A percentile compares a stretch with the other conserved stretches of the same genome.
Evolutionary conservation across 2,797 vertebrate genomes (phyloP).

Genomic region (Huso huso): DNA sequence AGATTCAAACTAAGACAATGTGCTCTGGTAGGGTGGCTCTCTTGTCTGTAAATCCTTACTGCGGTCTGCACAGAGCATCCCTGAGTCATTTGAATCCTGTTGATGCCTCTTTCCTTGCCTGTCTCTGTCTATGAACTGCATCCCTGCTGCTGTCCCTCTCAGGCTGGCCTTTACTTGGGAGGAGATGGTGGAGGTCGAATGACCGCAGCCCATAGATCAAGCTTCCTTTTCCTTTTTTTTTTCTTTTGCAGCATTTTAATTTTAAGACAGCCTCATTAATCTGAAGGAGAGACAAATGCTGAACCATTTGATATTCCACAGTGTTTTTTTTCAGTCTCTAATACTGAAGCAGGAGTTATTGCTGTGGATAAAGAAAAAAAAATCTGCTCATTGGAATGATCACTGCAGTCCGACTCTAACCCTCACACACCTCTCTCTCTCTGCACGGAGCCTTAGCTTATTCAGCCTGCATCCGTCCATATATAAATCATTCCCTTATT

Average conservation of each 20-base stretch:
- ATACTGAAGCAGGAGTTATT: conserved; percentile 62
- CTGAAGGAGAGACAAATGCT: conserved; percentile 64
- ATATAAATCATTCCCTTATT: conserved; percentile 97
- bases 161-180: conserved; percentile 43
- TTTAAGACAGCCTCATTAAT: conserved; percentile 68
- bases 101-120: conserved; percentile 51
- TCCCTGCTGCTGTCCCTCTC: conserved; percentile 37
- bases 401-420: conserved; percentile 55
- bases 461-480: conserved; percentile 79
- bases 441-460: conserved; percentile 78
- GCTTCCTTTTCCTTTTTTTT: conserved; percentile 34
- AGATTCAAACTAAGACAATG: neutral
- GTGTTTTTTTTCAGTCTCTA: conserved; percentile 42
- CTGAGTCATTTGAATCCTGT: conserved; percentile 41
- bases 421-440: conserved; percentile 43
- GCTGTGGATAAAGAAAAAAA: conserved; percentile 43
- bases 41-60: conserved; percentile 37
- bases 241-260: conserved; percentile 53
- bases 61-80: conserved; percentile 34
- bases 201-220: conserved; percentile 50
- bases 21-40: conserved; percentile 47
- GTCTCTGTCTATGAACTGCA: conserved; percentile 30
- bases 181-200: conserved; percentile 45
- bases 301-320: conserved; percentile 64
- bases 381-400: conserved; percentile 62